These are phyloP conservation scores for Gymnothorax javanicus DNA, from an alignment of 2,797 vertebrate species.

Conservation along the genomic window DNA sequence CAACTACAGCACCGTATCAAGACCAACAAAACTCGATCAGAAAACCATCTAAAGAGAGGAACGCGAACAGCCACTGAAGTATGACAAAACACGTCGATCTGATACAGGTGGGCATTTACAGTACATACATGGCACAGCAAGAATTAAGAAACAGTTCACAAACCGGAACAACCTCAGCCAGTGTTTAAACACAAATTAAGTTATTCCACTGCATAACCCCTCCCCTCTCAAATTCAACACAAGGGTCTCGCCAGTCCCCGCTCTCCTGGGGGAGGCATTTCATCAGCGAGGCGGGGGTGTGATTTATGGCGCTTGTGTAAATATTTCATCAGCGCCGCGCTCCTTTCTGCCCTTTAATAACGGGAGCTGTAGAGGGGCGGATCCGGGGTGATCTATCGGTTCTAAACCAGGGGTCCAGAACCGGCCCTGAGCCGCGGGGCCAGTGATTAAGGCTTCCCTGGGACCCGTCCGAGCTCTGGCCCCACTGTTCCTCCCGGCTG, in stretches of 20 bases:
- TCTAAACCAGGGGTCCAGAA: constrained; percentile 41
- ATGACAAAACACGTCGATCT: not conserved
- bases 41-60: constrained; percentile 33
- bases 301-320: constrained; percentile 61
- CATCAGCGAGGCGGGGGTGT: constrained; percentile 50
- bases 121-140: constrained; percentile 19
- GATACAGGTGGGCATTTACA: not conserved
- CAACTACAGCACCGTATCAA: not conserved
- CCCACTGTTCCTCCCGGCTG: constrained; percentile 35
- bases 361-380: constrained; percentile 46
- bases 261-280: constrained; percentile 40
- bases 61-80: not conserved
- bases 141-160: constrained; percentile 45
- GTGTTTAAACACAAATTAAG: constrained; percentile 36
- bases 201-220: not conserved
- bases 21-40: not conserved
- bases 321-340: constrained; percentile 61
- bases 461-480: constrained; percentile 24
- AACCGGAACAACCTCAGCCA: constrained; percentile 39
- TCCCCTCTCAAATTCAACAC: not conserved
- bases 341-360: constrained; percentile 62
- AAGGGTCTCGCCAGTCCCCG: not conserved
- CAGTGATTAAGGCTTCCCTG: constrained; percentile 48
- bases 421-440: constrained; percentile 38
- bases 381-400: constrained; percentile 43